Evolutionary conservation across 2,888 invertebrate species (phyloP), one percentile per base, ranked within the genome.

Genomic region (Callyntrura sp.): DNA sequence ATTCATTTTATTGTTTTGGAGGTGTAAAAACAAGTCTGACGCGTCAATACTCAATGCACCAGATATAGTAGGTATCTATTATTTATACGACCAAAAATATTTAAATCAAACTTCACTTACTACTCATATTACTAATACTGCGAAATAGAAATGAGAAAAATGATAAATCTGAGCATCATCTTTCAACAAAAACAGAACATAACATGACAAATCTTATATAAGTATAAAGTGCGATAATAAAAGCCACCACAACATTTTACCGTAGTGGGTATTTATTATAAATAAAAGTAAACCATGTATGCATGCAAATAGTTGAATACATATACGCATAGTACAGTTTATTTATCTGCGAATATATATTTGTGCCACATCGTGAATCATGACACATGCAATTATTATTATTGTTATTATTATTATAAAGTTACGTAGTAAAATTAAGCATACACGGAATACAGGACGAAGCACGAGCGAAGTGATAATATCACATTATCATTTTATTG

Each of bases 401-500:
- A 12, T 62, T 60, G 28, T 43, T n/a, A 9, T 17, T 81, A 55
- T 43, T 51, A 12, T 4, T 17, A 57, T 17, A 70, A 82, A 65
- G 51, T 51, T 76, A 28, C 25, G 25, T n/a, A 20, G 25, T 35
- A 55, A 65, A 87, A 79, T 43, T 79, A 65, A 28, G 51, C 45
- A 62, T 57, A 3, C n/a, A 5, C n/a, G 14, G 9, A 73, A 48
- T n/a, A n/a, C n/a, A 73, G 45, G 20, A 60, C 48, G 48, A 65
- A 57, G 23, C 35, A 76, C 9, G 35, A 85, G 14, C 57, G 68
- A 60, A 68, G 65, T 48, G 55, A 57, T 51, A 88, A 70, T 35
- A 81, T 68, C 79, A n/a, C 51, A 73, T 79, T 25, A 81, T 65
- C 25, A 55, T 73, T 60, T 62, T 88, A 62, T 83, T 86, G 57